Conservation (phyloP, 2,888 invertebrate species). For the Gnatocerus cornutus region DNA sequence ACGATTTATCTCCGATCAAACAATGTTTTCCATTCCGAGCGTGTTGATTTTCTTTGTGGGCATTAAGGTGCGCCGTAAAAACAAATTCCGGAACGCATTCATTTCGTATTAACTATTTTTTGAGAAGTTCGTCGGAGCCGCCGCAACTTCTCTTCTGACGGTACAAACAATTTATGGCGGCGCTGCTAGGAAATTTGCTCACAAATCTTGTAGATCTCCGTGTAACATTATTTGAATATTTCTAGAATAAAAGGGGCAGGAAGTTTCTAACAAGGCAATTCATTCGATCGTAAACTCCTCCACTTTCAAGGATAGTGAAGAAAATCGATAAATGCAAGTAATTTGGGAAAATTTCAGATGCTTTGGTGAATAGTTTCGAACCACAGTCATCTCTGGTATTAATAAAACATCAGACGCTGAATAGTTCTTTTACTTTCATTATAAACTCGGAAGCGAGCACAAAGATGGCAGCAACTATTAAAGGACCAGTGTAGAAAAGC, state of each 20-base stretch:
- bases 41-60: constrained; percentile 35
- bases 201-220: constrained; percentile 41
- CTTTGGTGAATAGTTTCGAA: constrained; percentile 4
- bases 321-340: constrained; percentile 33
- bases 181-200: constrained; percentile 40
- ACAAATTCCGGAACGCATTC: constrained; percentile 7
- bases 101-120: constrained; percentile 21
- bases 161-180: constrained; percentile 39
- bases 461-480: too few relatives aligned
- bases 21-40: constrained; percentile 21
- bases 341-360: constrained; percentile 15
- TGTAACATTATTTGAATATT: constrained; percentile 45
- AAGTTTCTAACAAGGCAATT: constrained; percentile 43
- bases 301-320: constrained; percentile 27
- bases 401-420: too few relatives aligned
- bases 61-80: constrained; percentile 28
- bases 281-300: constrained; percentile 33
- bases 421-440: too few relatives aligned
- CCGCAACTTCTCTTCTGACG: constrained; percentile 30
- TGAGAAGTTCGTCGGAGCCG: too few relatives aligned
- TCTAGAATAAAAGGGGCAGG: constrained; percentile 39
- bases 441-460: too few relatives aligned
- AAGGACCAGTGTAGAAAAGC: too few relatives aligned
- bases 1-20: constrained; percentile 34
- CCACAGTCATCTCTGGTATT: too few relatives aligned